phyloP scores from a whole-genome alignment of 2,797 vertebrate species.

The Sebastes baramenuke region DNA sequence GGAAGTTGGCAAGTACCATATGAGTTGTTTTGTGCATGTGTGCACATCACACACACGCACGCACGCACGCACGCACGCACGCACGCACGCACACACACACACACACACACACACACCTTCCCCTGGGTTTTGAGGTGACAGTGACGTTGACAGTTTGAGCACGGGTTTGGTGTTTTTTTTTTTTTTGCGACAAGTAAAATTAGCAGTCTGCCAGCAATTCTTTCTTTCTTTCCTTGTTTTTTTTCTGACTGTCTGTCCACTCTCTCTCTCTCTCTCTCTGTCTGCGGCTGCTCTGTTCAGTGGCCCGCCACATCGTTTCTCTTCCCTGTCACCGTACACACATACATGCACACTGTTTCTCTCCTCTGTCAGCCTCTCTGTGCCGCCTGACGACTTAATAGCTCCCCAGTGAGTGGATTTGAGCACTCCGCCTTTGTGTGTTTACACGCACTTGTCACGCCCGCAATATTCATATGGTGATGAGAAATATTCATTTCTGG shows the following conservation, averaged over 20 bases:
- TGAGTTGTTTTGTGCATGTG: conserved; percentile 11
- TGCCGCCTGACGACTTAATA: conserved; percentile 98
- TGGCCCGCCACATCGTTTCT: conserved; percentile 66
- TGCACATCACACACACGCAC: background rate
- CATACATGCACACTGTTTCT: conserved; percentile 62
- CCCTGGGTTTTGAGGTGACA: conserved; percentile 89
- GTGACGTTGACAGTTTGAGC: conserved; percentile 92
- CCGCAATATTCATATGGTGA: conserved; percentile 99
- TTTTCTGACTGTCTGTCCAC: conserved; percentile 56
- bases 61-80: background rate
- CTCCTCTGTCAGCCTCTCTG: conserved; percentile 85
- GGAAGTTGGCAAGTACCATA: conserved; percentile 75
- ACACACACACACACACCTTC: conserved; percentile 83
- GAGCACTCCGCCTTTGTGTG: conserved; percentile 98
- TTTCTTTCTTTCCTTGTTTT: conserved; percentile 58
- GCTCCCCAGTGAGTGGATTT: conserved; percentile 98
- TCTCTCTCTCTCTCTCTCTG: conserved; percentile 22
- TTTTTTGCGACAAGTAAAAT: conserved; percentile 92
- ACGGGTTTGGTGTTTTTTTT: conserved; percentile 85
- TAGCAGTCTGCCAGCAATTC: conserved; percentile 96
- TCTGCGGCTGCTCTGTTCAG: conserved; percentile 44
- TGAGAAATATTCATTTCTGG: conserved; percentile 96
- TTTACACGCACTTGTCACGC: conserved; percentile 98
- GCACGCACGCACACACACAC: background rate
- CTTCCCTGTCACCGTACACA: conserved; percentile 75